Evolutionary conservation across 2,113 vertebrate species (phyloP).

Genomic region (Phalacrocorax aristotelis): DNA sequence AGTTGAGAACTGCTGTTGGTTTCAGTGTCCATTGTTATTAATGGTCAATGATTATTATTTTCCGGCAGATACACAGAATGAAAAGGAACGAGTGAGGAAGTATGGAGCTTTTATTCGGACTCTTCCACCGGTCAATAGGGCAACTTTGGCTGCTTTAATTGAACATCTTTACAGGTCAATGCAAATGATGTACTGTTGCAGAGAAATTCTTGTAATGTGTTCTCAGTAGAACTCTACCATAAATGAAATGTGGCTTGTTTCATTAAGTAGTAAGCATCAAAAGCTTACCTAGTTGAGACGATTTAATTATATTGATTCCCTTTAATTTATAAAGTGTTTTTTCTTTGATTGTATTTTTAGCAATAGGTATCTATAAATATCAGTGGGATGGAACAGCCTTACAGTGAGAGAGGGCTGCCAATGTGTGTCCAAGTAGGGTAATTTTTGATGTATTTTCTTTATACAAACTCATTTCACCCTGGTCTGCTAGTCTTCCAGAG

Average conservation of each 20-base stretch:
- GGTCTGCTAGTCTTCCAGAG: not conserved
- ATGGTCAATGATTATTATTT: not conserved
- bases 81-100: constrained; percentile 84
- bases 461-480: not conserved
- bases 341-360: not conserved
- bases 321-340: not conserved
- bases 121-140: constrained; percentile 85
- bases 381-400: not conserved
- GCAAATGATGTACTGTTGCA: not conserved
- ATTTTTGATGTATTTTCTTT: not conserved
- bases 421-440: not conserved
- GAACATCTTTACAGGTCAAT: constrained; percentile 94
- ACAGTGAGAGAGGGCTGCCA: not conserved
- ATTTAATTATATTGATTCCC: not conserved
- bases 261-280: not conserved
- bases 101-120: constrained; percentile 88
- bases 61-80: constrained; percentile 81
- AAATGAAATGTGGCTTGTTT: not conserved
- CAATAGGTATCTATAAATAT: not conserved
- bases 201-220: not conserved
- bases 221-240: not conserved
- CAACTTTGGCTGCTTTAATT: constrained; percentile 88
- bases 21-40: not conserved
- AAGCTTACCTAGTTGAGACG: not conserved
- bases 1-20: not conserved